A percentile compares a stretch with the other conserved stretches of the same genome.
Conservation (phyloP, 2,888 invertebrate genomes). For the Callosobruchus maculatus region DNA sequence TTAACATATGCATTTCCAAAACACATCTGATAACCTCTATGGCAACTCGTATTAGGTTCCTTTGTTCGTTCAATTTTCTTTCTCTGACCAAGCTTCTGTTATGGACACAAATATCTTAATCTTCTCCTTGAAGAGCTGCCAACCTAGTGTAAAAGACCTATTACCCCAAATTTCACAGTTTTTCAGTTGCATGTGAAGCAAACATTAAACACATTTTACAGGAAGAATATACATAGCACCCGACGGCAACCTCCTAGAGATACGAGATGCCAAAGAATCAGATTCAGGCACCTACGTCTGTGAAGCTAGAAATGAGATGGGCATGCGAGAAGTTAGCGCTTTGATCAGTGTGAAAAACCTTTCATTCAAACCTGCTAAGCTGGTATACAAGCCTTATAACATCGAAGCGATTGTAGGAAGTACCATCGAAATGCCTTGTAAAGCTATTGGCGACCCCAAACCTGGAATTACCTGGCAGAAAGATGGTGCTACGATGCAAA, state of each 20-base stretch:
- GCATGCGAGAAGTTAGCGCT: conserved; percentile 67
- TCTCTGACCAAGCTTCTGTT: no score
- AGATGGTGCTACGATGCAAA: conserved; percentile 63
- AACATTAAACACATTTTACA: no score
- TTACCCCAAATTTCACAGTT: no score
- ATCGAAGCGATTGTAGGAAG: conserved; percentile 71
- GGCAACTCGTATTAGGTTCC: no score
- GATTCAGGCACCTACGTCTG: conserved; percentile 79
- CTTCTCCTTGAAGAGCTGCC: no score
- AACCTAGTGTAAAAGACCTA: no score
- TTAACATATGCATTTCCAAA: no score
- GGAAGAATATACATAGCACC: conserved; percentile 50
- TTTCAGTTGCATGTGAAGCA: no score
- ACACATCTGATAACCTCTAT: no score
- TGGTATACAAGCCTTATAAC: conserved; percentile 70
- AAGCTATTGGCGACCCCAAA: conserved; percentile 72
- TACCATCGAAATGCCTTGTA: conserved; percentile 79
- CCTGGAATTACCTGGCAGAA: conserved; percentile 82
- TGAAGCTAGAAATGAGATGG: conserved; percentile 72
- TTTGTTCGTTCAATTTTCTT: no score
- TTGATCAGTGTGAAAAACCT: conserved; percentile 56
- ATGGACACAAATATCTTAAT: no score
- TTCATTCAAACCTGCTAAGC: conserved; percentile 56
- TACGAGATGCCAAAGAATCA: conserved; percentile 58
- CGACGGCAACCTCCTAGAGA: conserved; percentile 61